Percentiles rank a stretch among this genome's conserved stretches.
These are phyloP conservation scores for Meteorus sp. DNA, from an alignment of 1,140 invertebrate genomes.

Conservation along the genomic window DNA sequence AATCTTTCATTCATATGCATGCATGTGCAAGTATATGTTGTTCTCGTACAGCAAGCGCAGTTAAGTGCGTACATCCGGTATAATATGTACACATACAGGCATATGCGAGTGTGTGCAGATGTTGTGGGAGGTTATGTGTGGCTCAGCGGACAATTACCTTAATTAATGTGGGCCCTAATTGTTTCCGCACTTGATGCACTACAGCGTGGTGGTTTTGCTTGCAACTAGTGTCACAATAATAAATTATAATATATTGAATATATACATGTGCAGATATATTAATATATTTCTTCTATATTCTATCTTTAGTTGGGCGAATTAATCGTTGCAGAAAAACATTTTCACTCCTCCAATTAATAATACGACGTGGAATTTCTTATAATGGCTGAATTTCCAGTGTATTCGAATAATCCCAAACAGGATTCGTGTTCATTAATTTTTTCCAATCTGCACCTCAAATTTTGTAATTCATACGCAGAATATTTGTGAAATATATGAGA, in stretches of 20 bases:
- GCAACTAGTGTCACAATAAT: background rate
- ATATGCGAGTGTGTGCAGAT: background rate
- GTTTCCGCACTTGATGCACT: constrained; percentile 21
- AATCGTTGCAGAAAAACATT: background rate
- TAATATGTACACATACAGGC: constrained; percentile 22
- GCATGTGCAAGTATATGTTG: too few species aligned
- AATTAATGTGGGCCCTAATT: constrained; percentile 51
- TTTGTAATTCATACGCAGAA: too few species aligned
- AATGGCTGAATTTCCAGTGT: too few species aligned
- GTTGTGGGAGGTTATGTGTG: constrained; percentile 39
- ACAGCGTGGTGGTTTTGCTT: too few species aligned
- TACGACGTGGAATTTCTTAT: too few species aligned
- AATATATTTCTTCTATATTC: background rate
- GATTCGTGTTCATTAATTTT: too few species aligned
- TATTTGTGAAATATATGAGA: too few species aligned
- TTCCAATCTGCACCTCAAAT: too few species aligned
- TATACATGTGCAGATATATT: background rate
- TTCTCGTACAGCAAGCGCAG: background rate
- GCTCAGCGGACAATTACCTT: constrained; percentile 46
- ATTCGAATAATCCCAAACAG: too few species aligned
- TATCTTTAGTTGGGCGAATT: background rate
- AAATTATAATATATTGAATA: background rate
- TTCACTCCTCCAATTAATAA: too few species aligned
- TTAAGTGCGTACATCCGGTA: constrained; percentile 50
- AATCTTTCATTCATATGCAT: too few species aligned